phyloP scores from a whole-genome alignment of 2,888 invertebrate species.

The Aporophyla lueneburgensis region DNA sequence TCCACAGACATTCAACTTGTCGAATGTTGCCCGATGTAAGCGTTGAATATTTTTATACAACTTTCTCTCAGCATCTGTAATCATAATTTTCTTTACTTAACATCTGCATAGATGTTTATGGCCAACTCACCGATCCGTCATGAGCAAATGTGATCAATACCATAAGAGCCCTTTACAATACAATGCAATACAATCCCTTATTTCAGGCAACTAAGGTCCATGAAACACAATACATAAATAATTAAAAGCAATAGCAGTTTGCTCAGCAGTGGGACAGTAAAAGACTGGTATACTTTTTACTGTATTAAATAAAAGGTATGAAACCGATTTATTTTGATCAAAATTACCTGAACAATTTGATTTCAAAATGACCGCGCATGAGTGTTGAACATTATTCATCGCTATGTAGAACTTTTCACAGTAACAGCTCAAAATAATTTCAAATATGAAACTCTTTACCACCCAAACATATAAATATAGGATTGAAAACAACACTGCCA shows the following conservation, averaged over 20 bases:
- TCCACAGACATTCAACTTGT: conserved; percentile 12
- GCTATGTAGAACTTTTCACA: neutral
- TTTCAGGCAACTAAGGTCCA: no score
- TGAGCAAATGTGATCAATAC: neutral
- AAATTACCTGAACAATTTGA: neutral
- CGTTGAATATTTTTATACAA: conserved; percentile 23
- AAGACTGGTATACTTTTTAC: neutral
- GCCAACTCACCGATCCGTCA: no score
- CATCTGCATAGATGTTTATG: no score
- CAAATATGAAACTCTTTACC: neutral
- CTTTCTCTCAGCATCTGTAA: conserved; percentile 12
- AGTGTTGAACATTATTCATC: neutral
- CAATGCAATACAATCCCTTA: no score
- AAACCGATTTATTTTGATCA: neutral
- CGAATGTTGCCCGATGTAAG: conserved; percentile 7
- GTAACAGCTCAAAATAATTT: neutral
- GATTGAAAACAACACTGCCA: neutral
- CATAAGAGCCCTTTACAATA: no score
- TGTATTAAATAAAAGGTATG: neutral
- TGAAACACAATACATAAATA: no score
- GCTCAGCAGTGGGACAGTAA: neutral
- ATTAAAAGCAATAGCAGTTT: no score
- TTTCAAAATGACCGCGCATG: neutral
- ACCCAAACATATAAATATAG: neutral
- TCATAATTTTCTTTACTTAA: neutral